phyloP scores from a whole-genome alignment of 1,140 invertebrate genomes.

The Cryptotermes secundus region DNA sequence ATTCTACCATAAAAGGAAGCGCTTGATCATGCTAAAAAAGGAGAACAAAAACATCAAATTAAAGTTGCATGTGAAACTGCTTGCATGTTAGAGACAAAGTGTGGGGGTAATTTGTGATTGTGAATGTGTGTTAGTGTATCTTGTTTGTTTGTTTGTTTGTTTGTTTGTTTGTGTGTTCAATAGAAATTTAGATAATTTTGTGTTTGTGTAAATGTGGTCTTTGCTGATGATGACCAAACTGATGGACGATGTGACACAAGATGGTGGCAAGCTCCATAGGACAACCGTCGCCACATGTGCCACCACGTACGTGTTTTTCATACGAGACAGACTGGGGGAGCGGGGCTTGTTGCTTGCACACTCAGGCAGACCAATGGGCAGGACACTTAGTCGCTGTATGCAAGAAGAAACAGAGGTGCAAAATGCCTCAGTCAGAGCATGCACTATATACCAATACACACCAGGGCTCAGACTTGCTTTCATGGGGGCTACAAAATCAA shows the following conservation, averaged over 20 bases:
- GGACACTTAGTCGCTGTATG: slow-evolving; percentile 15
- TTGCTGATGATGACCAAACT: slow-evolving; percentile 9
- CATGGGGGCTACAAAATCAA: background rate
- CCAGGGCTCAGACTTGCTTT: background rate
- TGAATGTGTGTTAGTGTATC: slow-evolving; percentile 22
- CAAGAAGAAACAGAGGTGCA: slow-evolving; percentile 18
- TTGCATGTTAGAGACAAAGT: background rate
- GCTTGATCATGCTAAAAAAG: slow-evolving; percentile 48
- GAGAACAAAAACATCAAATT: background rate
- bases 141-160: slow-evolving; percentile 12
- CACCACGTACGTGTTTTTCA: slow-evolving; percentile 10
- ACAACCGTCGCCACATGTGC: slow-evolving; percentile 16
- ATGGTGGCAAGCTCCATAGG: slow-evolving; percentile 9
- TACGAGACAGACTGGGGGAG: slow-evolving; percentile 13
- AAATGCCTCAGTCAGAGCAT: background rate
- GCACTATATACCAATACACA: background rate
- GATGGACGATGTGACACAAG: slow-evolving; percentile 18
- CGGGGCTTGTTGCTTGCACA: slow-evolving; percentile 13
- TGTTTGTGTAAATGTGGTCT: slow-evolving; percentile 16
- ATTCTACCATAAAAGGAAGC: slow-evolving; percentile 41
- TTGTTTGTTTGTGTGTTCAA: background rate
- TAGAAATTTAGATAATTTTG: background rate
- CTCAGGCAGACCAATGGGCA: background rate
- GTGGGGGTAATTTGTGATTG: background rate
- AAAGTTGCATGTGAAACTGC: background rate